Evolutionary conservation across 1,140 invertebrate species (phyloP), one percentile per base, ranked within the genome.

Genomic region (Drosophila virilis): DNA sequence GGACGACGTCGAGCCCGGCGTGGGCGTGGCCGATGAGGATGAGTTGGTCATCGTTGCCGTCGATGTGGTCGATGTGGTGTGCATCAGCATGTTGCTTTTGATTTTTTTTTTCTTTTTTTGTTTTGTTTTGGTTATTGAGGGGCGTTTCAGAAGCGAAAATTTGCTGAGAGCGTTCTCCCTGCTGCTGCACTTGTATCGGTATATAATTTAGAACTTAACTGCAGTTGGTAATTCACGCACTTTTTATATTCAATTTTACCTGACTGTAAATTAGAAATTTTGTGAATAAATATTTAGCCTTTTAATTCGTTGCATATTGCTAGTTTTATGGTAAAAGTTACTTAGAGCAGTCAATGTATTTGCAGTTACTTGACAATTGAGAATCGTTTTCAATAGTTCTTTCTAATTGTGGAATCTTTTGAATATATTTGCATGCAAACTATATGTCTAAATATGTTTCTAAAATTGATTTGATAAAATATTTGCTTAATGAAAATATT

Each of bases 1-100:
- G 33, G 90, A 91, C 52, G 90, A 90, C 22, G 82, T 88, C 7
- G 90, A 91, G 46, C 90, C 90, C 10, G 90, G 90, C 6, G 90
- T 91, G 74, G 90, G 90, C 68, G 90, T 91, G 69, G 83, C 83
- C 66, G 83, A 88, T 6, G 90, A 90, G 37, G 90, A 90, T 28
- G 90, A 85, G 54, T 88, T 88, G 76, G 83, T 88, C 83, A 88
- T 88, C 58, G 83, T 88, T 17, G 80, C 77, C 50, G 83, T 88
- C 48, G 82, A 86, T 22, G 83, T 82, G 15, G 55, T 78, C 33
- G 81, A 86, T 60, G 84, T 80, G 46, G 80, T 80, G 64, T 90
- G 84, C 84, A 88, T 90, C 32, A 90, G 74, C 85, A 84, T 80
- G 32, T 3, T 71, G 8, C 37, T 58, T 52, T 46, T 51, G 15